Evolutionary conservation across 2,888 invertebrate species (phyloP), one percentile per base, ranked within the genome.

Genomic region (Malthinus seriepunctatus): DNA sequence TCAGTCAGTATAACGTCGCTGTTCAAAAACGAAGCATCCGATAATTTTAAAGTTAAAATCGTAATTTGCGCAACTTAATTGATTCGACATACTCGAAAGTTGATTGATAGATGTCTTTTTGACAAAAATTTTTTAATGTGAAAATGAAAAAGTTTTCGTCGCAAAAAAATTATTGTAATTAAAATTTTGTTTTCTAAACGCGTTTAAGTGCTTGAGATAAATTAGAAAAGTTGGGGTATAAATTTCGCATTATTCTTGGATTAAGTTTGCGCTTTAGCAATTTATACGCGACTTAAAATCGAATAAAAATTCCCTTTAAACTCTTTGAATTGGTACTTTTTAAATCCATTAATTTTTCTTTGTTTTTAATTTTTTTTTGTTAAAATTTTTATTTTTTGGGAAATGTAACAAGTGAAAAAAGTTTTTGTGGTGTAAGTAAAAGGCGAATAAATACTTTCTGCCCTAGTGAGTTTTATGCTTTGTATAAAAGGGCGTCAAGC

Each of bases 1-100:
- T 48, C 52, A 44, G 56, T 49, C 64, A 64, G 64, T 64, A 51
- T 56, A 62, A 59, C 58, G 50, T 60, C 62, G 62, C 62, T 56
- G 46, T 54, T 55, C 63, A 46, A 32, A 54, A 54, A 47, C 54
- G 47, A 32, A 54, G 46, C 32, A 54, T 47, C 54, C 34, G 48
- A 46, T 33, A 48, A 45, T 48, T 14, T 44, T 3, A 23, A 23
- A 23, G 3, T 46, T 23, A 37, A 23, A 23, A 37, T 47, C 32
- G 34, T 46, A 35, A 32, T 23, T 46, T 53, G 35, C 51, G 51
- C 46, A 45, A 52, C 37, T 42, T 34, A 53, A 48, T 15, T 46
- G 23, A 38, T 11, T 32, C 47, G 47, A 32, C 48, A 32, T 42
- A 15, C 39, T 48, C 15, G 8, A 47, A 46, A 45, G 35, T 8